A percentile compares a stretch with the other conserved stretches of the same genome.
phyloP scores from a whole-genome alignment of 2,888 invertebrate genomes.

The Pardosa pseudoannulata region DNA sequence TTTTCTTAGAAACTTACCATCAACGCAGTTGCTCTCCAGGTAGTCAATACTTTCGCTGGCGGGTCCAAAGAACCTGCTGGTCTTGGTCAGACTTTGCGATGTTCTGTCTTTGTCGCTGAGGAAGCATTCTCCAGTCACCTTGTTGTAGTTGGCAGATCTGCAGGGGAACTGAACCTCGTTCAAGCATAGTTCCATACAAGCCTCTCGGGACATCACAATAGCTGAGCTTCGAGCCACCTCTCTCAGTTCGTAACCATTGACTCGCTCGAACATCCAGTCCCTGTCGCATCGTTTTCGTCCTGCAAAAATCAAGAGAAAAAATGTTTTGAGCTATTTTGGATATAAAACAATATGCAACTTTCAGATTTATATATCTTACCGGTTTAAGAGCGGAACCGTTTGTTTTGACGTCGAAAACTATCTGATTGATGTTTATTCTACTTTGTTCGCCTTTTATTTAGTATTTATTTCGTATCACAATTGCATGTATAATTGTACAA shows the following conservation, averaged over 20 bases:
- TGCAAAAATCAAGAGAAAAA: not conserved
- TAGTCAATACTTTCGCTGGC: constrained; percentile 76
- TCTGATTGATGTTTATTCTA: too few species aligned
- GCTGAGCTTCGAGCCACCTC: constrained; percentile 82
- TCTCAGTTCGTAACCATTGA: constrained; percentile 89
- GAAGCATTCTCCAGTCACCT: constrained; percentile 69
- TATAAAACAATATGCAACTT: too few species aligned
- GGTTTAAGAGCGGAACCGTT: too few species aligned
- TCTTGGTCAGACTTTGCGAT: constrained; percentile 45
- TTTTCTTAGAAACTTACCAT: constrained; percentile 75
- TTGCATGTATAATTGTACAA: too few species aligned
- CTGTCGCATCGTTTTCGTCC: constrained; percentile 82
- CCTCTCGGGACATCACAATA: constrained; percentile 62
- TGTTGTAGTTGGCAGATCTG: constrained; percentile 76
- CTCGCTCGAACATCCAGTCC: constrained; percentile 96
- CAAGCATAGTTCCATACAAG: constrained; percentile 90
- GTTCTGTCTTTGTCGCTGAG: constrained; percentile 77
- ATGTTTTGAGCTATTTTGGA: too few species aligned
- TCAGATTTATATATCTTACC: too few species aligned
- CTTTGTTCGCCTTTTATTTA: too few species aligned
- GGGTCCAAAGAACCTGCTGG: constrained; percentile 75
- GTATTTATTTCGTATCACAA: too few species aligned
- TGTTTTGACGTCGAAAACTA: too few species aligned
- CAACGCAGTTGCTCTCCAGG: constrained; percentile 79
- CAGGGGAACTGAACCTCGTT: constrained; percentile 94